Percentiles rank a stretch among this genome's conserved stretches.
Conservation (phyloP, 2,113 vertebrate genomes). For the Microcebus lehilahytsara region DNA sequence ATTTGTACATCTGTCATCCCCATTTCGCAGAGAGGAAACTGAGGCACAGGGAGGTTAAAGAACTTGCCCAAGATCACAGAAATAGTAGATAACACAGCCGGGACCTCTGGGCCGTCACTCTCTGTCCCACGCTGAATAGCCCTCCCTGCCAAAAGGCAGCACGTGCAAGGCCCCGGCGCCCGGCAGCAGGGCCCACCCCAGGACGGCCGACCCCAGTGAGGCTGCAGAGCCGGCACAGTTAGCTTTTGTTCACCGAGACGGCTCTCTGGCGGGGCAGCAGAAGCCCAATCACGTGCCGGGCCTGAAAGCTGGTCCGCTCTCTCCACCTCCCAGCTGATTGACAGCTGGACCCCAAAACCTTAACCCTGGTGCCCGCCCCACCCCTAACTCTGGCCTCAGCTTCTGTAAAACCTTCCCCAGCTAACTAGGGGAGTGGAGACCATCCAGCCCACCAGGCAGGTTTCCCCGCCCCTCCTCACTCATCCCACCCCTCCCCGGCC, state of each 20-base stretch:
- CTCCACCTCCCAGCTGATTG: background rate
- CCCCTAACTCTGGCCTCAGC: background rate
- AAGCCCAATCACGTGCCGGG: accelerated
- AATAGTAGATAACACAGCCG: accelerated
- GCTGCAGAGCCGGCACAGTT: background rate
- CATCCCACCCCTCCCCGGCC: background rate
- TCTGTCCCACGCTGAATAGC: accelerated
- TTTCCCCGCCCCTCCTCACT: accelerated
- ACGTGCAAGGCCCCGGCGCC: accelerated
- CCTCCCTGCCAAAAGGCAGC: background rate
- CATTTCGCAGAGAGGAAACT: background rate
- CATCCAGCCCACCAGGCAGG: too few relatives aligned
- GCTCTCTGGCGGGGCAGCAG: accelerated
- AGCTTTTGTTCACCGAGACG: background rate
- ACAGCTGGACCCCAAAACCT: background rate
- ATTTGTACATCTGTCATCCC: accelerated
- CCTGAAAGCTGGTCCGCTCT: accelerated
- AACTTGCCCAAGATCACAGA: accelerated
- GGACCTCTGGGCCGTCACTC: background rate
- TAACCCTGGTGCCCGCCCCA: background rate
- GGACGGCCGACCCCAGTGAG: accelerated
- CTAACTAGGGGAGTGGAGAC: background rate
- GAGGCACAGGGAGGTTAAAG: background rate
- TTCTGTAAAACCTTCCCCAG: background rate
- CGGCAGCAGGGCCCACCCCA: accelerated